Conservation (phyloP, 92 coral and sea anemone genomes). For the Diadumene lineata region DNA sequence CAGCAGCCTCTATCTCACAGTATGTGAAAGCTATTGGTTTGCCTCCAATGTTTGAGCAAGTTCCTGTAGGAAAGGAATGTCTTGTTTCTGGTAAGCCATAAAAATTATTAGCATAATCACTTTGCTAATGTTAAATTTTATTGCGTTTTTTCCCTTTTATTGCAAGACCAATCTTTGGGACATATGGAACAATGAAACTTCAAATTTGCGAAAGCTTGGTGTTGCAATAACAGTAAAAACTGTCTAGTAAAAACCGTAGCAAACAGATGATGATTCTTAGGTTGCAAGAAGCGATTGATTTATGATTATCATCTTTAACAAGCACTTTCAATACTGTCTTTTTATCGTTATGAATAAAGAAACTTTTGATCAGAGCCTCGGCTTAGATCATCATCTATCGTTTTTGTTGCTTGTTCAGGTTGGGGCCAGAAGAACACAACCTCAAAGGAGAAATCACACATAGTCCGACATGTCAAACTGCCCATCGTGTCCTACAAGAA, state of each 20-base stretch:
- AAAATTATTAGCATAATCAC: neutral
- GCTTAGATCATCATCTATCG: neutral
- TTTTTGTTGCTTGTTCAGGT: neutral
- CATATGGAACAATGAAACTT: no score
- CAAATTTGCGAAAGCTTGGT: no score
- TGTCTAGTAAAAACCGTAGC: no score
- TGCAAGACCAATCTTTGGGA: no score
- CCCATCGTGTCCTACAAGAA: constrained; percentile 10
- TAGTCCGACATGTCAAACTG: neutral
- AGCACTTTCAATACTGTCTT: no score
- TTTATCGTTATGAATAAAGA: no score
- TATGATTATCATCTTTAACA: no score
- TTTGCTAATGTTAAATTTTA: no score
- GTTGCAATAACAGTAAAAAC: no score
- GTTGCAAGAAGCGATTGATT: no score
- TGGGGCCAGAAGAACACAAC: constrained; percentile 4
- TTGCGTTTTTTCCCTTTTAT: no score
- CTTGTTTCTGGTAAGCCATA: constrained; percentile 1
- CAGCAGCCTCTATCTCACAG: neutral
- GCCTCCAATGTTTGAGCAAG: constrained; percentile 9
- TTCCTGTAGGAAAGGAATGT: constrained; percentile 14
- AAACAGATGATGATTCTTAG: no score
- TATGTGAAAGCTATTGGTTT: constrained; percentile 2
- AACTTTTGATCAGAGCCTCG: neutral
- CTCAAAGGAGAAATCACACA: neutral